Conservation (phyloP, 2,888 invertebrate genomes). For the Melikaiella ostensackeni region DNA sequence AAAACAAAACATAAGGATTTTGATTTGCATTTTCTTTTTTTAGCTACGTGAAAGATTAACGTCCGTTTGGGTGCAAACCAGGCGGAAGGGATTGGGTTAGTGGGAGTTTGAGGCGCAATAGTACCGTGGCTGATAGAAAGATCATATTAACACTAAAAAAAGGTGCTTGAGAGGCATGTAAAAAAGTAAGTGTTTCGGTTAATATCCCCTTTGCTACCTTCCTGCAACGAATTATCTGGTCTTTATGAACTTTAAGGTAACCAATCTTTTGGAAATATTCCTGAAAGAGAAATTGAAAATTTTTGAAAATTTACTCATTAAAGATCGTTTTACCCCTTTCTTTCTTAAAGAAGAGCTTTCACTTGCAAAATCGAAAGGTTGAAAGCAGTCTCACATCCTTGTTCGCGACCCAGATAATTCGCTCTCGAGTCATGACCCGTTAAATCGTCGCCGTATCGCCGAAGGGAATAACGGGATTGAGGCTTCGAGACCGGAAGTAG, state of each 20-base stretch:
- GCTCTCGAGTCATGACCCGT: slow-evolving; percentile 49
- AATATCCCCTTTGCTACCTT: slow-evolving; percentile 8
- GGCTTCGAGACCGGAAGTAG: slow-evolving; percentile 60
- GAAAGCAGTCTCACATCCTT: slow-evolving; percentile 28
- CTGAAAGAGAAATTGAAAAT: neutral
- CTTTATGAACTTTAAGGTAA: neutral
- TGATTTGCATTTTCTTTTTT: neutral
- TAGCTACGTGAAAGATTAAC: slow-evolving; percentile 8
- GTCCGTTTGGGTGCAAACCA: slow-evolving; percentile 20
- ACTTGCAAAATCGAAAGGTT: slow-evolving; percentile 23
- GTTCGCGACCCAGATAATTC: slow-evolving; percentile 42
- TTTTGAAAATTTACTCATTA: neutral
- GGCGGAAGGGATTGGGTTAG: slow-evolving; percentile 46
- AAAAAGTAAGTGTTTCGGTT: slow-evolving; percentile 11
- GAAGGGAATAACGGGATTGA: slow-evolving; percentile 56
- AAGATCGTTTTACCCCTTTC: neutral
- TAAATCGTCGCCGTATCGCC: slow-evolving; percentile 36
- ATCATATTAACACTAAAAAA: slow-evolving; percentile 34
- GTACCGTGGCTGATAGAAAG: slow-evolving; percentile 28
- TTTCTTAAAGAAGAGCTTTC: neutral
- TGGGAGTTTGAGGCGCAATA: slow-evolving; percentile 50
- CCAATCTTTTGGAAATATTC: neutral
- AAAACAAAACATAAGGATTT: slow-evolving; percentile 17
- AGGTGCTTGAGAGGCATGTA: neutral
- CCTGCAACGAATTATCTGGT: slow-evolving; percentile 21